These are phyloP conservation scores for Ephialtes manifestator DNA, from an alignment of 2,888 invertebrate genomes.

Conservation along the genomic window DNA sequence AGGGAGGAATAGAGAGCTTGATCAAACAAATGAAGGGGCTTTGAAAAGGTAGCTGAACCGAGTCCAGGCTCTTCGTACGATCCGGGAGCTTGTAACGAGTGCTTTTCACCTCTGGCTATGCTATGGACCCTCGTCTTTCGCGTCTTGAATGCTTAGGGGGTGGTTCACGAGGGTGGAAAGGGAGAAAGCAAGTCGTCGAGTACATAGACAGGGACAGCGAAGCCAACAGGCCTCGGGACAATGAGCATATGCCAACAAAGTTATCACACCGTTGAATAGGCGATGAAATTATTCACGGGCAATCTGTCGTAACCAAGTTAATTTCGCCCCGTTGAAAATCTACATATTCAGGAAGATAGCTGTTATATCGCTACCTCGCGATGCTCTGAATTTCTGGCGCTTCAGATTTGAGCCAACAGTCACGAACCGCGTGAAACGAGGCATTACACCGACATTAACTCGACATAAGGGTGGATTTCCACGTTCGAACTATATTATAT, in stretches of 20 bases:
- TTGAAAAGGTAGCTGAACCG: slow-evolving; percentile 41
- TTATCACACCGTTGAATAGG: slow-evolving; percentile 82
- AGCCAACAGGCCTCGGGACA: slow-evolving; percentile 71
- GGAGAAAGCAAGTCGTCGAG: background rate
- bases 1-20: slow-evolving; percentile 55
- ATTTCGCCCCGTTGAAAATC: slow-evolving; percentile 78
- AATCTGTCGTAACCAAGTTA: slow-evolving; percentile 84
- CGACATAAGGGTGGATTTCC: slow-evolving; percentile 7
- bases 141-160: slow-evolving; percentile 67
- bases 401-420: slow-evolving; percentile 26
- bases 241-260: slow-evolving; percentile 83
- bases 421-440: slow-evolving; percentile 37
- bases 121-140: slow-evolving; percentile 55
- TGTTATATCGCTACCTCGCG: slow-evolving; percentile 12
- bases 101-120: slow-evolving; percentile 60
- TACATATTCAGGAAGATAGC: slow-evolving; percentile 75
- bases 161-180: slow-evolving; percentile 9
- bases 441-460: slow-evolving; percentile 47
- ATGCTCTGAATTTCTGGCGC: slow-evolving; percentile 30
- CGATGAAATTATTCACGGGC: slow-evolving; percentile 84
- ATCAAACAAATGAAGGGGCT: slow-evolving; percentile 67
- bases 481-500: slow-evolving; percentile 21
- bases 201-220: slow-evolving; percentile 24
- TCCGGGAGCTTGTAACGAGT: slow-evolving; percentile 57
- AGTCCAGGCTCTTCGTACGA: slow-evolving; percentile 22